These are phyloP conservation scores for Rallus limicola DNA, from an alignment of 2,113 vertebrate genomes.

Conservation along the genomic window DNA sequence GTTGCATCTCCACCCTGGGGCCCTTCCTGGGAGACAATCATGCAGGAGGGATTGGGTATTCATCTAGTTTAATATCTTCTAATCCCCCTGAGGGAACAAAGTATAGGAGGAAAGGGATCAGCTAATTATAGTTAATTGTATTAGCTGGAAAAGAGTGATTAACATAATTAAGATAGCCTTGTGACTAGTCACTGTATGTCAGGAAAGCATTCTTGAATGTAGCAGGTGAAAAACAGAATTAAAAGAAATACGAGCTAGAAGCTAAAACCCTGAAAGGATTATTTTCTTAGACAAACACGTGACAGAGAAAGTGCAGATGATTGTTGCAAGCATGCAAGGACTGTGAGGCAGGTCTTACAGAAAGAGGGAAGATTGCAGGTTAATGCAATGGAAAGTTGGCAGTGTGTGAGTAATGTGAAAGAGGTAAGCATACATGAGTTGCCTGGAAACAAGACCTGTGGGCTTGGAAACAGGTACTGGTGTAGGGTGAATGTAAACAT, in stretches of 20 bases:
- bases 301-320: background rate
- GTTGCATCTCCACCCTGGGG: background rate
- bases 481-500: background rate
- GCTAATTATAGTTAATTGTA: slow-evolving; percentile 53
- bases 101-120: slow-evolving; percentile 7
- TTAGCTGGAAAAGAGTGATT: slow-evolving; percentile 32
- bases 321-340: background rate
- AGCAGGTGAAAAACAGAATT: background rate
- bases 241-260: background rate
- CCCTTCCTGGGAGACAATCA: background rate
- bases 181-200: background rate
- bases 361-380: background rate
- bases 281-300: background rate
- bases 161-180: slow-evolving; percentile 47
- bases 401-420: background rate
- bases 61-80: slow-evolving; percentile 18
- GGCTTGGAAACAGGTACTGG: background rate
- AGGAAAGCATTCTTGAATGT: background rate
- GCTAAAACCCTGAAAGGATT: background rate
- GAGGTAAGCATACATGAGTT: background rate
- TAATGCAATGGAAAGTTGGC: slow-evolving; percentile 10
- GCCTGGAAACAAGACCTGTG: slow-evolving; percentile 29
- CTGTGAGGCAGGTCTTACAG: background rate
- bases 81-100: background rate
- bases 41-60: background rate